Conservation (phyloP, 2,113 vertebrate genomes). For the Eulemur macaco region DNA sequence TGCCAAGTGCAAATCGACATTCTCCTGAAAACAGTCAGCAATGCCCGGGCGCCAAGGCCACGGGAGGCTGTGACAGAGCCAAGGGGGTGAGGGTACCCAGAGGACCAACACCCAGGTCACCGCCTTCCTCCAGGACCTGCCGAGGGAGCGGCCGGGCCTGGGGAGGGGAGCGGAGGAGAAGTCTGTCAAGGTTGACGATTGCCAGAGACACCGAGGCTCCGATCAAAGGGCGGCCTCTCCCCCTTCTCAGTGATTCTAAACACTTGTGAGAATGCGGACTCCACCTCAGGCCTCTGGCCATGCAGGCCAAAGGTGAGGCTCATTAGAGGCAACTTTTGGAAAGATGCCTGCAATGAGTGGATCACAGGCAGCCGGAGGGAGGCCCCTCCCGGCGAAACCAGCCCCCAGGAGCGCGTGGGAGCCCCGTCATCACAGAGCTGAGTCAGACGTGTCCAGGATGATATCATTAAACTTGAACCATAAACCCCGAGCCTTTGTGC, state of each 20-base stretch:
- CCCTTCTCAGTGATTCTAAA: neutral
- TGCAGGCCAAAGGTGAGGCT: neutral
- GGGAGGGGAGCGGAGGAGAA: neutral
- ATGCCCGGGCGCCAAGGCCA: neutral
- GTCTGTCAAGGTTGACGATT: neutral
- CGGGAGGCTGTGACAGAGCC: neutral
- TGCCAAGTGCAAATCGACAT: neutral
- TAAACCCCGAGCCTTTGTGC: neutral
- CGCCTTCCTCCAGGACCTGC: neutral
- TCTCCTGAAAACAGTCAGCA: neutral
- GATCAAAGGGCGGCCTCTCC: neutral
- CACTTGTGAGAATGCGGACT: neutral
- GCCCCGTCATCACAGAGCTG: neutral
- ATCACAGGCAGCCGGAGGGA: neutral
- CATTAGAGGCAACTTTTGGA: neutral
- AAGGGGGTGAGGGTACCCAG: neutral
- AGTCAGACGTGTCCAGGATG: neutral
- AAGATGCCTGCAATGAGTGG: fast-evolving
- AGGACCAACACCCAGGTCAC: neutral
- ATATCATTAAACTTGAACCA: neutral
- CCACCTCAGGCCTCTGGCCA: neutral
- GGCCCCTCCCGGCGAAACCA: fast-evolving
- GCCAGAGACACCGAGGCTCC: neutral
- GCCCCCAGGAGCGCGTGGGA: neutral
- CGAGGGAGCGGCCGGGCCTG: fast-evolving